These are phyloP conservation scores for Epinotia ramella DNA, from an alignment of 2,888 invertebrate genomes.

Conservation along the genomic window DNA sequence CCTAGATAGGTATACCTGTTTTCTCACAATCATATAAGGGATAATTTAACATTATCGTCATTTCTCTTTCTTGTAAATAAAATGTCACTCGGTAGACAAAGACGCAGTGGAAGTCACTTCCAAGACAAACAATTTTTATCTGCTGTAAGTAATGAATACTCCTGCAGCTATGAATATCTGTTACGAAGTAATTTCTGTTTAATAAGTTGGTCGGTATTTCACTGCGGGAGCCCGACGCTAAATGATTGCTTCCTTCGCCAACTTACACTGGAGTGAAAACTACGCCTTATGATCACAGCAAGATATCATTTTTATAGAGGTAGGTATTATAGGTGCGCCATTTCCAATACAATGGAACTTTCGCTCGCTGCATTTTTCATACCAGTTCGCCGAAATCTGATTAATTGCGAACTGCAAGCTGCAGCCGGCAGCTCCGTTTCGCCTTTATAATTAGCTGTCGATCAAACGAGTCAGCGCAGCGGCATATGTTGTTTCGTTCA, in stretches of 20 bases:
- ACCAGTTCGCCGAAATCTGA: conserved; percentile 7
- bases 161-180: conserved; percentile 38
- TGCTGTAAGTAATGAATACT: conserved; percentile 15
- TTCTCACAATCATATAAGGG: neutral
- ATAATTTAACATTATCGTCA: neutral
- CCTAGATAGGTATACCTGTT: too few species aligned
- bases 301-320: neutral
- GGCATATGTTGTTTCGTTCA: conserved; percentile 20
- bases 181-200: conserved; percentile 40
- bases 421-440: conserved; percentile 20
- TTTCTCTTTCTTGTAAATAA: neutral
- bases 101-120: neutral
- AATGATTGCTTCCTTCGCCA: conserved; percentile 27
- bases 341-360: neutral
- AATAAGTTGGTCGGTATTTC: conserved; percentile 35
- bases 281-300: neutral
- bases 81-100: neutral
- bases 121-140: neutral
- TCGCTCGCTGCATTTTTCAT: neutral
- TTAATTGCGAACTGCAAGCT: conserved; percentile 29
- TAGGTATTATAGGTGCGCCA: neutral
- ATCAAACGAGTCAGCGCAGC: conserved; percentile 40
- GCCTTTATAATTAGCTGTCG: conserved; percentile 34
- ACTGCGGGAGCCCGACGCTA: conserved; percentile 10
- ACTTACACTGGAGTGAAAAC: conserved; percentile 1